These are phyloP conservation scores for Adelosebastes latens DNA, from an alignment of 2,797 vertebrate species.

Conservation along the genomic window DNA sequence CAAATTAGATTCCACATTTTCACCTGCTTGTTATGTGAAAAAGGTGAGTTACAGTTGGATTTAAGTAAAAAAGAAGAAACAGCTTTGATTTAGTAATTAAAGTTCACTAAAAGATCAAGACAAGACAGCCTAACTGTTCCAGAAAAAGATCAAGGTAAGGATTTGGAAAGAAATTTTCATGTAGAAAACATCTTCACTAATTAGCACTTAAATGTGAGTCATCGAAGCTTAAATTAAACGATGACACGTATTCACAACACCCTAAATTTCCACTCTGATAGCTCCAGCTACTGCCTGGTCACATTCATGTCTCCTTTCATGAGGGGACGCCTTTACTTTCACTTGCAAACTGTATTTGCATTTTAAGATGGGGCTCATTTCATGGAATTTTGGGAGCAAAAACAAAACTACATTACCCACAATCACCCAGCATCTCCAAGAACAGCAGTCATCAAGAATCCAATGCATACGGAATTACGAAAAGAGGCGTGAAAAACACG, in stretches of 20 bases:
- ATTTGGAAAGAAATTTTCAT: not conserved
- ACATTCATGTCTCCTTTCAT: not conserved
- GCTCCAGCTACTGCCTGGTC: not conserved
- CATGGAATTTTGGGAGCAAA: constrained; percentile 9
- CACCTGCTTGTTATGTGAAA: not conserved
- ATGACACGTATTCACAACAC: constrained; percentile 20
- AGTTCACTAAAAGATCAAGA: constrained; percentile 6
- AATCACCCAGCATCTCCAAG: not conserved
- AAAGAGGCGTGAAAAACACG: not conserved
- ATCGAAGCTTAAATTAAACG: constrained; percentile 35
- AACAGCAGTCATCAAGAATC: constrained; percentile 20
- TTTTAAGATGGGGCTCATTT: constrained; percentile 19
- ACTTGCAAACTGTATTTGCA: constrained; percentile 12
- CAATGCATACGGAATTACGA: constrained; percentile 17
- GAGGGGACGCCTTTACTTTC: not conserved
- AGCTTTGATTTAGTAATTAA: not conserved
- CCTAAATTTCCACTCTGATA: constrained; percentile 13
- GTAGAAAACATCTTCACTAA: constrained; percentile 39
- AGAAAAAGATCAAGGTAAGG: constrained; percentile 11
- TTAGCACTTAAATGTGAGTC: constrained; percentile 42
- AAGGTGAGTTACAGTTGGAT: not conserved
- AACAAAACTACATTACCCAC: constrained; percentile 3
- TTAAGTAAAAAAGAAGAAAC: not conserved
- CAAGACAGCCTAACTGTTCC: not conserved
- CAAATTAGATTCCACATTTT: not conserved